Evolutionary conservation across 2,888 invertebrate species (phyloP).

Genomic region (Lissonota sp.): DNA sequence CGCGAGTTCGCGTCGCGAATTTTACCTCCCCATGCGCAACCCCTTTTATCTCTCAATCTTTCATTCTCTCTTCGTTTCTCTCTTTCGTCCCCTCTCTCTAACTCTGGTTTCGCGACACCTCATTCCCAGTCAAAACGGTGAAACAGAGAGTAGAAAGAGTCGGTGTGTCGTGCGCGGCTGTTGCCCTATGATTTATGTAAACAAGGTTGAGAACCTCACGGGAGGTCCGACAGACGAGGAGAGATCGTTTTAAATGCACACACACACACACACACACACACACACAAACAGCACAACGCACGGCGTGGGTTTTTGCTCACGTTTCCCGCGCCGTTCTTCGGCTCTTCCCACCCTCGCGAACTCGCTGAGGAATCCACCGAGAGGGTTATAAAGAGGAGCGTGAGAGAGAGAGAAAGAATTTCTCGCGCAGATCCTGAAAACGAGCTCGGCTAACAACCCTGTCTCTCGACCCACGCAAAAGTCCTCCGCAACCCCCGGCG

Average conservation of each 20-base stretch:
- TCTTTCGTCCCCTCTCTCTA: slow-evolving; percentile 40
- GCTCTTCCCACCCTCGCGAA: neutral
- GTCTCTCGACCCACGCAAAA: slow-evolving; percentile 58
- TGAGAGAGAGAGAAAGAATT: slow-evolving; percentile 39
- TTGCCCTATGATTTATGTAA: slow-evolving; percentile 76
- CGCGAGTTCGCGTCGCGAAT: slow-evolving; percentile 8
- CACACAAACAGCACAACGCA: neutral
- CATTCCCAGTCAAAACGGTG: slow-evolving; percentile 26
- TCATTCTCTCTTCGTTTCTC: slow-evolving; percentile 6
- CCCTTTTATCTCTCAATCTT: slow-evolving; percentile 19
- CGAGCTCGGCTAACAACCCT: slow-evolving; percentile 73
- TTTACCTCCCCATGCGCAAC: slow-evolving; percentile 8
- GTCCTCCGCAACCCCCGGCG: neutral
- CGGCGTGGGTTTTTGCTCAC: slow-evolving; percentile 48
- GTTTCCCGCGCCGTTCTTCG: slow-evolving; percentile 29
- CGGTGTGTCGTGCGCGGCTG: slow-evolving; percentile 67
- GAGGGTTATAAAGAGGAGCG: slow-evolving; percentile 43
- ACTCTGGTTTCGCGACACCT: slow-evolving; percentile 44
- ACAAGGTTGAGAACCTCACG: slow-evolving; percentile 78
- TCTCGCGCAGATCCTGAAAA: slow-evolving; percentile 37
- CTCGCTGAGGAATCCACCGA: neutral
- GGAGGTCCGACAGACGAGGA: slow-evolving; percentile 68
- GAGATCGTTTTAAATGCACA: slow-evolving; percentile 50
- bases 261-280: neutral
- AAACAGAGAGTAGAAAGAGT: slow-evolving; percentile 43